A percentile compares a stretch with the other conserved stretches of the same genome.
These are phyloP conservation scores for Himalopsyche phryganea DNA, from an alignment of 1,140 invertebrate genomes.

Conservation along the genomic window DNA sequence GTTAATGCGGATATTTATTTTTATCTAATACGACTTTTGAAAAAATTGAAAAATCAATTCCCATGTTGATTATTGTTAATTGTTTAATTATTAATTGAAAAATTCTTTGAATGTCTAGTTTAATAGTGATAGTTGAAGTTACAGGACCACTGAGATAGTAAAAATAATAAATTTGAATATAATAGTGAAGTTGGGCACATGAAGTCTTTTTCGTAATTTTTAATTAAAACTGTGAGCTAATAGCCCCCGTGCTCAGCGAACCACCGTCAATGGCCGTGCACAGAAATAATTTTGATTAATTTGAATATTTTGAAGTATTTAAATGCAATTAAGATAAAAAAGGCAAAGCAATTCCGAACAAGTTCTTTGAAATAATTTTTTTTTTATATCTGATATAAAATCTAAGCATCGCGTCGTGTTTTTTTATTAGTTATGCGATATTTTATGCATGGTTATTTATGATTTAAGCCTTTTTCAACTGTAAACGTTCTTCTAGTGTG, in stretches of 20 bases:
- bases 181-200: slow-evolving; percentile 15
- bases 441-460: not conserved
- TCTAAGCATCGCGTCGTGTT: not conserved
- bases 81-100: no score
- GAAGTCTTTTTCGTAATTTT: slow-evolving; percentile 28
- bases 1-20: no score
- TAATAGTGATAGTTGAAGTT: no score
- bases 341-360: slow-evolving; percentile 10
- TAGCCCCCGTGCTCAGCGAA: slow-evolving; percentile 9
- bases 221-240: slow-evolving; percentile 30
- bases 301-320: slow-evolving; percentile 34
- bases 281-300: slow-evolving; percentile 33
- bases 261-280: not conserved
- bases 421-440: slow-evolving; percentile 2
- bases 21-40: no score
- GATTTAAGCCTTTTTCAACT: not conserved
- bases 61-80: no score
- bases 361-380: slow-evolving; percentile 4
- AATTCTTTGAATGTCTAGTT: no score
- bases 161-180: slow-evolving; percentile 31
- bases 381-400: not conserved
- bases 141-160: no score
- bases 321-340: slow-evolving; percentile 33
- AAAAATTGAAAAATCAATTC: no score
- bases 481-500: no score